phyloP scores from a whole-genome alignment of 2,797 vertebrate genomes.

The Molothrus aeneus region DNA sequence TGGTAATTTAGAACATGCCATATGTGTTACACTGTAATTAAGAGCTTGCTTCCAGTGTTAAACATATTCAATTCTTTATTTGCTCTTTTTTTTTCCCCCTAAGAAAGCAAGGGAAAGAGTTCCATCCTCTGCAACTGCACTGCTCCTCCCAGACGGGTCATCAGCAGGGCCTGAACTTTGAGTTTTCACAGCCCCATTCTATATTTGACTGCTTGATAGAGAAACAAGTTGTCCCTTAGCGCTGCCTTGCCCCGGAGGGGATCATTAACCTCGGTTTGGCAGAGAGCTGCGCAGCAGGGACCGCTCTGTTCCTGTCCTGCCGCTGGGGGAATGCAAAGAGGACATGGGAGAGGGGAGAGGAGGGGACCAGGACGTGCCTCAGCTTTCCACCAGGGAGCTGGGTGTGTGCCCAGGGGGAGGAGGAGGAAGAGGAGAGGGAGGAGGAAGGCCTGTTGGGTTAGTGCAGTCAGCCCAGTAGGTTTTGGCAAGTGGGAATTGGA shows the following conservation, averaged over 20 bases:
- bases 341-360: slow-evolving; percentile 31
- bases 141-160: neutral
- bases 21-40: neutral
- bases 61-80: neutral
- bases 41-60: neutral
- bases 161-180: slow-evolving; percentile 18
- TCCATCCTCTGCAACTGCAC: neutral
- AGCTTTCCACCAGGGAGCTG: neutral
- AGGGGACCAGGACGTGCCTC: neutral
- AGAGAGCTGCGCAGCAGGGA: neutral
- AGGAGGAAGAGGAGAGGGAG: neutral
- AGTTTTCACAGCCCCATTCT: slow-evolving; percentile 14
- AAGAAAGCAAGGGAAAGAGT: neutral
- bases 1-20: neutral
- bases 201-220: slow-evolving; percentile 22
- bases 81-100: neutral
- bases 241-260: slow-evolving; percentile 1
- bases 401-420: neutral
- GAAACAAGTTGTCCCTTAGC: slow-evolving; percentile 15
- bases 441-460: neutral
- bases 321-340: neutral
- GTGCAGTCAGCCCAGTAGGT: neutral
- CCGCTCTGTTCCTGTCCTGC: neutral
- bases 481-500: neutral
- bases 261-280: neutral